phyloP scores from a whole-genome alignment of 2,888 invertebrate genomes.

The Lamproptera curius region DNA sequence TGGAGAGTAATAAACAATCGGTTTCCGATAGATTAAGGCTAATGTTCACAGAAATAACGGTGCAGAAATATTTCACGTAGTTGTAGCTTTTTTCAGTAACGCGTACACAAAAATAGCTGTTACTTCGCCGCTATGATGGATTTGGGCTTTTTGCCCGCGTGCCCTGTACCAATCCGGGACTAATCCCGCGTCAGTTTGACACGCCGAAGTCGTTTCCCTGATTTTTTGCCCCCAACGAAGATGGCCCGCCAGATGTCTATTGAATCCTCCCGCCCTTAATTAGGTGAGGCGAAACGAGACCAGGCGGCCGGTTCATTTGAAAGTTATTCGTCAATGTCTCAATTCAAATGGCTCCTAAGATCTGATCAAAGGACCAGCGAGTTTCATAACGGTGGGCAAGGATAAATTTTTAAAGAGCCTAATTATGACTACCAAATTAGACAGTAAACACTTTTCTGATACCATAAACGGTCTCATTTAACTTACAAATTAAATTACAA shows the following conservation, averaged over 20 bases:
- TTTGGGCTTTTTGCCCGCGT: constrained; percentile 68
- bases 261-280: constrained; percentile 54
- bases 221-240: constrained; percentile 50
- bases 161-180: constrained; percentile 39
- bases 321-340: constrained; percentile 21
- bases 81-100: neutral
- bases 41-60: neutral
- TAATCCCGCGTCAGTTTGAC: constrained; percentile 70
- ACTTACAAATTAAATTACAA: too few relatives aligned
- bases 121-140: constrained; percentile 55
- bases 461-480: too few relatives aligned
- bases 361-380: neutral
- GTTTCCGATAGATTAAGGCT: neutral
- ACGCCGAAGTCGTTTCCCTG: constrained; percentile 63
- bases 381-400: too few relatives aligned
- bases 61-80: neutral
- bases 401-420: too few relatives aligned
- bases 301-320: constrained; percentile 36
- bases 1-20: neutral
- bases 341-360: constrained; percentile 5
- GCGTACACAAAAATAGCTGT: constrained; percentile 9
- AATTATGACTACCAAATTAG: too few relatives aligned
- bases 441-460: too few relatives aligned
- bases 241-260: constrained; percentile 64
- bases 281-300: constrained; percentile 63